Percentiles rank a stretch among this genome's conserved stretches.
phyloP scores from a whole-genome alignment of 2,888 invertebrate species.

The Zhengitettix transpicula region DNA sequence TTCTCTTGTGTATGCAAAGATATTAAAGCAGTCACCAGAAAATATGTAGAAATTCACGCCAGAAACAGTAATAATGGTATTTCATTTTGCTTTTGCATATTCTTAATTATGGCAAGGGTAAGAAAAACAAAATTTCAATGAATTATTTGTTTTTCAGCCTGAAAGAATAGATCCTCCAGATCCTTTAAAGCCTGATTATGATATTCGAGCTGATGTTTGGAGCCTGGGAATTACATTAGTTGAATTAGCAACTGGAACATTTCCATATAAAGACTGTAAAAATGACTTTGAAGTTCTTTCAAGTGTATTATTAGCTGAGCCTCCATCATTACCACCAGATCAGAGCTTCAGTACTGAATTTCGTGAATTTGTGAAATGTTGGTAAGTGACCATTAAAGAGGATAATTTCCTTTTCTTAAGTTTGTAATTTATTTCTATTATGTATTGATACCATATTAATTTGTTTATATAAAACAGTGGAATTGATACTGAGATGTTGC shows the following conservation, averaged over 20 bases:
- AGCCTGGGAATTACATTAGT: slow-evolving; percentile 91
- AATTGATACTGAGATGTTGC: too few relatives aligned
- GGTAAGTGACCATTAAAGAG: slow-evolving; percentile 37
- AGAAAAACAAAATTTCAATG: too few relatives aligned
- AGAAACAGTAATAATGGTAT: too few relatives aligned
- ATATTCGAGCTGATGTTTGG: slow-evolving; percentile 99
- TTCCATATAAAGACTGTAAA: slow-evolving; percentile 87
- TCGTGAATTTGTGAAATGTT: slow-evolving; percentile 77
- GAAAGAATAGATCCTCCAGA: slow-evolving; percentile 92
- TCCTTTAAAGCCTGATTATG: slow-evolving; percentile 87
- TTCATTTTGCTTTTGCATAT: too few relatives aligned
- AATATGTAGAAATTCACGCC: too few relatives aligned
- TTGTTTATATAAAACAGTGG: too few relatives aligned
- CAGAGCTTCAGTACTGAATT: slow-evolving; percentile 70
- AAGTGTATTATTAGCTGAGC: slow-evolving; percentile 78
- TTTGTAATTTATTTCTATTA: slow-evolving; percentile 1
- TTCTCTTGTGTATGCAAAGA: too few relatives aligned
- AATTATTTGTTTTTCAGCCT: slow-evolving; percentile 44
- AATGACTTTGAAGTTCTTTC: slow-evolving; percentile 96
- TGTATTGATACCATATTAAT: too few relatives aligned
- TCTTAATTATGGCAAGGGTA: too few relatives aligned
- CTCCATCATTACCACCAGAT: slow-evolving; percentile 65
- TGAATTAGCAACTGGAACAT: slow-evolving; percentile 90
- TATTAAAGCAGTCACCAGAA: too few relatives aligned
- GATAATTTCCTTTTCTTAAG: neutral